Evolutionary conservation across 2,113 vertebrate genomes (phyloP).

Genomic region (Onychostoma macrolepis): DNA sequence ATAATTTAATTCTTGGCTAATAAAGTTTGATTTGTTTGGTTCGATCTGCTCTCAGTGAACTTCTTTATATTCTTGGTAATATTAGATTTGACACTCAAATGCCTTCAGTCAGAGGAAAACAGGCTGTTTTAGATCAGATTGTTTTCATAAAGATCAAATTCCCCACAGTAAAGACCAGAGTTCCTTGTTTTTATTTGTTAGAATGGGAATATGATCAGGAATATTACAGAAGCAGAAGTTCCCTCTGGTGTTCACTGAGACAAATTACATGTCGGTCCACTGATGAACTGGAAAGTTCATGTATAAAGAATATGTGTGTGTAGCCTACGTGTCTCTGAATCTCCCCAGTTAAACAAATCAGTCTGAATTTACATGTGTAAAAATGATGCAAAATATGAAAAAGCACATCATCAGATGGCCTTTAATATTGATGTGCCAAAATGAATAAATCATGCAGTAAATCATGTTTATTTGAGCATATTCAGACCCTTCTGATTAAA

Average conservation of each 20-base stretch:
- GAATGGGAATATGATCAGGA: neutral
- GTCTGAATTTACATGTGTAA: neutral
- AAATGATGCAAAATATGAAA: neutral
- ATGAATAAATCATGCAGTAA: neutral
- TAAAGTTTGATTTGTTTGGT: neutral
- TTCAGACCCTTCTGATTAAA: neutral
- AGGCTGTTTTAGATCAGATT: too few relatives aligned
- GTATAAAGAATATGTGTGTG: too few relatives aligned
- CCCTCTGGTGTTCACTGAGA: neutral
- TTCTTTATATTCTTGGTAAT: neutral
- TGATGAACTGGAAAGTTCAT: neutral
- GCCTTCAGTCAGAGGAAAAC: neutral
- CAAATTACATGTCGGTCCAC: neutral
- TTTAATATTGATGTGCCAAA: neutral
- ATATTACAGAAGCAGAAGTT: neutral
- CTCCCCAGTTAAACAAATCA: neutral
- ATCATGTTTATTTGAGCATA: neutral
- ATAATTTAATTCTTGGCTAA: neutral
- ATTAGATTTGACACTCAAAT: neutral
- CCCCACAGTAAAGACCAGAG: neutral
- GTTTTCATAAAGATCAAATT: too few relatives aligned
- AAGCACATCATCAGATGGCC: neutral
- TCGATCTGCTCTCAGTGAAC: neutral
- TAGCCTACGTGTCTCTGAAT: neutral
- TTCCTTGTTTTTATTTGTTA: neutral